Base-by-base conservation (phyloP, 2,888 invertebrate species). In the Geophilus truncorum region DNA sequence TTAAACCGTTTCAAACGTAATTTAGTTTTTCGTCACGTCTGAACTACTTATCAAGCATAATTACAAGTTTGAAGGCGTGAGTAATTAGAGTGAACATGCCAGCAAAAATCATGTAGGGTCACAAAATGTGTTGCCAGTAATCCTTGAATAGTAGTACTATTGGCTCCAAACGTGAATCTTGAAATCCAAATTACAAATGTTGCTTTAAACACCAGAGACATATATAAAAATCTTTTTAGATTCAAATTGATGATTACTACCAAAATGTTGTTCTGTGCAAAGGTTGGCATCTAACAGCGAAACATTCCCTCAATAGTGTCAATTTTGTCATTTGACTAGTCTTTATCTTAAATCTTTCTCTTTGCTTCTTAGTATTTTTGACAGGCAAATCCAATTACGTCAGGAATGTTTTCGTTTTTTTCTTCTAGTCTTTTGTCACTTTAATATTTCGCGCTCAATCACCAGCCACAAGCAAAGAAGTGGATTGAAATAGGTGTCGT, bases 371-470 rank as follows among this genome's bases (percentile, higher is more conserved):
- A 12, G 70, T 70, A 70, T 70, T 70, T 70, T 70, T 70, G 70
- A 70, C 70, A 70, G 28, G 28, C 70, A 70, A 70, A 70, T 70
- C 70, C 70, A 70, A 70, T 70, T 70, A 70, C 70, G 70, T 10
- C 28, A 15, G 70, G 25, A 70, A 70, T 70, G 23, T 28, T 70
- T 70, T 25, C n/a, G 0, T 23, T 25, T 62, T 5, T 28, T 51
- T 51, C 18, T 40, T n/a, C n/a, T n/a, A n/a, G 32, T 4, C 32
- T 51, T 70, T 25, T 28, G 70, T 70, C 70, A 70, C 70, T 70
- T 70, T 70, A 70, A 70, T 70, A 70, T 70, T 70, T 70, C n/a
- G 70, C 70, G 70, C 70, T 70, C 70, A 70, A 70, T 70, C 70
- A 70, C 28, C 70, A 51, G 51, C 18, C 51, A 25, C 70, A 28